Percentiles rank a stretch among this genome's conserved stretches.
These are phyloP conservation scores for Enteromius fasciolatus DNA, from an alignment of 2,797 vertebrate species.

Conservation along the genomic window DNA sequence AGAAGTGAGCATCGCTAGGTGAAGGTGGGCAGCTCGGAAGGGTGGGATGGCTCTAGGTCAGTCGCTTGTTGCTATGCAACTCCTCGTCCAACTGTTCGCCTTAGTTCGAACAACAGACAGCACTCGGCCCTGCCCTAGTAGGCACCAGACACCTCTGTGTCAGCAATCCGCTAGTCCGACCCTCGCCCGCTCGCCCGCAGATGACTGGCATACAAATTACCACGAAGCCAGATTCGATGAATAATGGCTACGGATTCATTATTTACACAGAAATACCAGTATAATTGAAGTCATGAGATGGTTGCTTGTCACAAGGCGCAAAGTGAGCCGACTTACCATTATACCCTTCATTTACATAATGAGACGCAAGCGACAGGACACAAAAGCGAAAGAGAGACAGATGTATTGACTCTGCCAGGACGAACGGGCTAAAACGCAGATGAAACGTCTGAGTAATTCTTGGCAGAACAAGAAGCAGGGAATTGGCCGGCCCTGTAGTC, in stretches of 20 bases:
- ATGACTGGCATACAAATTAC: conserved; percentile 67
- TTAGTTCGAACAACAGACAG: conserved; percentile 58
- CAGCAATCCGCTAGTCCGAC: conserved; percentile 57
- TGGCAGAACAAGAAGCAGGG: conserved; percentile 70
- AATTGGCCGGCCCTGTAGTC: conserved; percentile 64
- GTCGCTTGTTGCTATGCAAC: conserved; percentile 84
- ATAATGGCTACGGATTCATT: conserved; percentile 57
- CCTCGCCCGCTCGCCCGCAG: conserved; percentile 48
- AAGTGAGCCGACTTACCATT: conserved; percentile 61
- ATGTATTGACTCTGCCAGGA: conserved; percentile 56
- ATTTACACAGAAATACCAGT: conserved; percentile 61
- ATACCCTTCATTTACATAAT: conserved; percentile 62
- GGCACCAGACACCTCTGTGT: conserved; percentile 61
- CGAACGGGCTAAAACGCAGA: conserved; percentile 71
- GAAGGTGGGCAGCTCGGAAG: conserved; percentile 67
- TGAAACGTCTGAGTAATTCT: conserved; percentile 75
- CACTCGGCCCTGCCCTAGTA: conserved; percentile 67
- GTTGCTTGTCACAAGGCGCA: conserved; percentile 57
- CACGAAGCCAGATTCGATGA: conserved; percentile 51
- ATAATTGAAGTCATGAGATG: conserved; percentile 62
- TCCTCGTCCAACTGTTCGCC: conserved; percentile 64
- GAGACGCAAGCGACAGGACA: conserved; percentile 54
- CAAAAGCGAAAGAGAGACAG: conserved; percentile 50
- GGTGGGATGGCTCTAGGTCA: conserved; percentile 76
- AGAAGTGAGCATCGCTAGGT: conserved; percentile 60